These are phyloP conservation scores for Sapayoa aenigma DNA, from an alignment of 2,113 vertebrate genomes.

Conservation along the genomic window DNA sequence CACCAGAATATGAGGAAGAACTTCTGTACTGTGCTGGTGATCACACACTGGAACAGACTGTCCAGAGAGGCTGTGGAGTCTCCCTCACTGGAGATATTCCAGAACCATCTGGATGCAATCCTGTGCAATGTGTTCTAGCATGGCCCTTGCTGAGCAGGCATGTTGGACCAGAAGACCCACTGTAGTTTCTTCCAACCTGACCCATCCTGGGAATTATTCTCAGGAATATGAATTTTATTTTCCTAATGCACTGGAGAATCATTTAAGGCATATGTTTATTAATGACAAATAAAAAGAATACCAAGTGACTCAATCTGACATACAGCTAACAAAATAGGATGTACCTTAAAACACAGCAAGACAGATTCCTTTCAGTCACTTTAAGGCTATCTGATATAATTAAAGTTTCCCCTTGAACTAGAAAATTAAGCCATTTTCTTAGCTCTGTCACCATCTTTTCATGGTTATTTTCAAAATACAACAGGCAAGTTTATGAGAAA, in stretches of 20 bases:
- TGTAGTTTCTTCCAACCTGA: neutral
- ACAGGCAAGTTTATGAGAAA: neutral
- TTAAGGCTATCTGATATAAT: neutral
- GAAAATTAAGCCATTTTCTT: neutral
- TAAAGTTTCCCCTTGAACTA: neutral
- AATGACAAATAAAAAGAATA: neutral
- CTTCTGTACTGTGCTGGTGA: neutral
- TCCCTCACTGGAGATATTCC: neutral
- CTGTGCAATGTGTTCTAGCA: neutral
- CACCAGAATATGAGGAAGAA: neutral
- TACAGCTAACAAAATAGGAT: neutral
- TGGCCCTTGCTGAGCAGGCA: neutral
- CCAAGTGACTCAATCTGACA: neutral
- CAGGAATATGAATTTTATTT: constrained; percentile 14
- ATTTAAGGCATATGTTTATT: neutral
- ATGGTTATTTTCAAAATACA: neutral
- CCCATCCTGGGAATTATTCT: neutral
- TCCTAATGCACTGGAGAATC: neutral
- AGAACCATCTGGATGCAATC: neutral
- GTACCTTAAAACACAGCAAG: neutral
- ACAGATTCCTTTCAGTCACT: neutral
- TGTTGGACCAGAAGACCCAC: neutral
- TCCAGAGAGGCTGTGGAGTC: neutral
- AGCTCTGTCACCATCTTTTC: neutral
- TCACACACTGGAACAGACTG: neutral